Evolutionary conservation across 2,113 vertebrate species (phyloP), one percentile per base, ranked within the genome.

Genomic region (Thomomys bottae): DNA sequence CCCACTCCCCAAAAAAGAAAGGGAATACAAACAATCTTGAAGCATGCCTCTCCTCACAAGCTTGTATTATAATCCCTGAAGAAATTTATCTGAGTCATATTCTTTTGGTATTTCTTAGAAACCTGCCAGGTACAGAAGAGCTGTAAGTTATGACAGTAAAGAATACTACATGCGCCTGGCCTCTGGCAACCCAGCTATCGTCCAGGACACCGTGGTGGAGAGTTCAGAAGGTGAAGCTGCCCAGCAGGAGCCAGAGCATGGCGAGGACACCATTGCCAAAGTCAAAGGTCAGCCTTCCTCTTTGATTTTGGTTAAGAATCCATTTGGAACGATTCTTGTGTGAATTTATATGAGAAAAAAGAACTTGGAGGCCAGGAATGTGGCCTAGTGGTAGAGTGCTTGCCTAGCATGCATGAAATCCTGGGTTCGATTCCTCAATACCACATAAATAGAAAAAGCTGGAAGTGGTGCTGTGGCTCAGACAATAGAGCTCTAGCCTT

Each of bases 131-230:
- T 99, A 99, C 97, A 98, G 99, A 14, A 98, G 99, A 88, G 99
- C 99, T 67, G 88, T 99, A 96, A 99, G 99, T 91, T 99, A 99
- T 0, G 99, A 99, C 98, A 99, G 99, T 94, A 99, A 99, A 94
- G 99, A 99, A 76, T 99, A 99, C 97, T 99, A 99, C 97, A 98
- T 99, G 98, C 98, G 99, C 2, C 94, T 99, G 59, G 98, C 99
- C 83, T 99, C 99, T 0, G 99, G 99, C 14, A 99, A 99, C 90
- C 97, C 99, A 0, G 97, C 99, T 3, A 98, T 99, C 96, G 99
- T 99, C 94, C 99, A 99, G 95, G 99, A 99, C 54, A 96, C 99
- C 38, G 98, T 99, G 32, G 99, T 99, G 78, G 99, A 99, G 96
- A 99, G 70, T 93, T 98, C 98, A 0, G 99, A 99, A 94, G 99